These are phyloP conservation scores for Rostratula benghalensis DNA, from an alignment of 2,113 vertebrate species.

Conservation along the genomic window DNA sequence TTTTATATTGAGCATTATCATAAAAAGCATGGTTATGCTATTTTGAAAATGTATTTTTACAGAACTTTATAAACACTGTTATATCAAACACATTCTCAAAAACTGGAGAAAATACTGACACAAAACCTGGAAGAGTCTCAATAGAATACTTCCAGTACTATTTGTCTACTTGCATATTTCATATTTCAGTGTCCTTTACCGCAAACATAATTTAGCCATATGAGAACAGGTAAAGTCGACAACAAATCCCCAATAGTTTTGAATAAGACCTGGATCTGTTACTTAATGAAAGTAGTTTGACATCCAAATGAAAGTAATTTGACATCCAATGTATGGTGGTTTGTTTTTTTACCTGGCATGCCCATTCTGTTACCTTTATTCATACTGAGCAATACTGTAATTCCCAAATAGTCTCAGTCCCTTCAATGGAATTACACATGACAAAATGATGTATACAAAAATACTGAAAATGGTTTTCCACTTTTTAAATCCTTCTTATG, in stretches of 20 bases:
- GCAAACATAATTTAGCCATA: slow-evolving; percentile 45
- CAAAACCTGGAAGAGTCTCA: slow-evolving; percentile 72
- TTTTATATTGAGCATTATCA: slow-evolving; percentile 71
- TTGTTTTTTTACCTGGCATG: neutral
- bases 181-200: slow-evolving; percentile 65
- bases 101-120: slow-evolving; percentile 75
- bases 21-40: slow-evolving; percentile 76
- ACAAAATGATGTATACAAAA: neutral
- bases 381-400: neutral
- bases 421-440: neutral
- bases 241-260: slow-evolving; percentile 27
- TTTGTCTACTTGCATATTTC: slow-evolving; percentile 81
- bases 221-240: slow-evolving; percentile 37
- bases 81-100: slow-evolving; percentile 82
- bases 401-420: neutral
- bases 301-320: neutral
- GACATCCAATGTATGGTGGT: neutral
- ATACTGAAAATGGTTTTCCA: neutral
- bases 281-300: neutral
- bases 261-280: slow-evolving; percentile 5
- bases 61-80: slow-evolving; percentile 77
- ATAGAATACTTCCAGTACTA: slow-evolving; percentile 68
- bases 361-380: neutral
- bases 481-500: neutral
- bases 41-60: slow-evolving; percentile 75